A percentile compares a stretch with the other conserved stretches of the same genome.
These are phyloP conservation scores for Myathropa florea DNA, from an alignment of 2,888 invertebrate species.

Conservation along the genomic window DNA sequence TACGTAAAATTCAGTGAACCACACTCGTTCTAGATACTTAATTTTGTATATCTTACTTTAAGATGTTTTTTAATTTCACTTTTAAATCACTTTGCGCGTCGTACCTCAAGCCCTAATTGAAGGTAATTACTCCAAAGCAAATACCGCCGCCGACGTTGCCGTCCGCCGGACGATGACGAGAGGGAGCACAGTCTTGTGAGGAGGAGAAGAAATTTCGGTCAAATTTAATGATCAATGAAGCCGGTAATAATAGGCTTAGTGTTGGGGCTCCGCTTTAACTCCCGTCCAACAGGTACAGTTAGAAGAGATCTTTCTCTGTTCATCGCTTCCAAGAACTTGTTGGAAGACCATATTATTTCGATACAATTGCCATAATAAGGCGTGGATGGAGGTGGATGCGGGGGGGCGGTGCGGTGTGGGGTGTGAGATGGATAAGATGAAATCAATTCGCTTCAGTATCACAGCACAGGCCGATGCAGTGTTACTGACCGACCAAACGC, in stretches of 20 bases:
- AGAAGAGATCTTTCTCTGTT: slow-evolving; percentile 43
- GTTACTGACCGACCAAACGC: slow-evolving; percentile 51
- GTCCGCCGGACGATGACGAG: not conserved
- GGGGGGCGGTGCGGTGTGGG: not conserved
- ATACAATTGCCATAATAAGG: slow-evolving; percentile 59
- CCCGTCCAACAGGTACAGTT: slow-evolving; percentile 34
- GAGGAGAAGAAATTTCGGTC: slow-evolving; percentile 52
- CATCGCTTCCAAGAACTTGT: slow-evolving; percentile 48
- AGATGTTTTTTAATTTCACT: not conserved
- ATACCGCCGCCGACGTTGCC: not conserved
- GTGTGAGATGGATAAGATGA: slow-evolving; percentile 2
- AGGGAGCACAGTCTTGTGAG: not conserved
- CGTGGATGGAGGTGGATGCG: not conserved
- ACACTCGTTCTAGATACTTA: slow-evolving; percentile 23
- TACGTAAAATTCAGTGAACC: slow-evolving; percentile 11
- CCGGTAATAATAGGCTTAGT: slow-evolving; percentile 35
- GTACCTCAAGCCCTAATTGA: slow-evolving; percentile 21
- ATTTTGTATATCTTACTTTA: not conserved
- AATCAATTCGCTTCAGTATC: slow-evolving; percentile 39
- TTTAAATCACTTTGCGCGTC: not conserved
- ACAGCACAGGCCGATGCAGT: slow-evolving; percentile 34
- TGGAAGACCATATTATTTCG: slow-evolving; percentile 58
- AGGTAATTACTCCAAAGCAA: slow-evolving; percentile 18
- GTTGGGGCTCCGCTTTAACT: slow-evolving; percentile 1
- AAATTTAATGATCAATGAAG: slow-evolving; percentile 49